A percentile compares a stretch with the other conserved stretches of the same genome.
phyloP scores from a whole-genome alignment of 2,113 vertebrate species.

The Uria lomvia region DNA sequence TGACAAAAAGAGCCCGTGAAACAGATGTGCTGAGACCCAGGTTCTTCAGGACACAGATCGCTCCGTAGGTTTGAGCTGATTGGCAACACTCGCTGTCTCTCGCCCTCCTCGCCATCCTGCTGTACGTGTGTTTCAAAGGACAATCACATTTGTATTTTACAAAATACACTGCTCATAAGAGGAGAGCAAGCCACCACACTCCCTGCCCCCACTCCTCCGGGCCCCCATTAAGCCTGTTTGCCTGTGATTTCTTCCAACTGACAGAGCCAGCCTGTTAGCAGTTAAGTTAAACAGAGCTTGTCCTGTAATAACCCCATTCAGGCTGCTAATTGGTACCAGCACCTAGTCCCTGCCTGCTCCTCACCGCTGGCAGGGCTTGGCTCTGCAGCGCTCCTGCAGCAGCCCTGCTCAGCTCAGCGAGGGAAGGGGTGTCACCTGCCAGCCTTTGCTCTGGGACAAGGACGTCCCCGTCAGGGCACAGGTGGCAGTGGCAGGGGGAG shows the following conservation, averaged over 20 bases:
- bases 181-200: not conserved
- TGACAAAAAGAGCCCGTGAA: not conserved
- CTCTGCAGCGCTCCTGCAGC: not conserved
- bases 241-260: constrained; percentile 64
- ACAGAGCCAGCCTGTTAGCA: constrained; percentile 65
- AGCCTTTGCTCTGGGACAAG: not conserved
- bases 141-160: constrained; percentile 49
- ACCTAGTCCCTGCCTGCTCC: constrained; percentile 40
- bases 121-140: not conserved
- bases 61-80: not conserved
- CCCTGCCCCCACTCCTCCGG: constrained; percentile 30
- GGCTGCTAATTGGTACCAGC: constrained; percentile 68
- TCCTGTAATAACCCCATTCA: constrained; percentile 70
- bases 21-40: not conserved
- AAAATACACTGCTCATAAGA: constrained; percentile 5
- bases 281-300: constrained; percentile 72
- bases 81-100: not conserved
- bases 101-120: not conserved
- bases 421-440: not conserved
- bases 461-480: not conserved
- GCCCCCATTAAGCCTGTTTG: constrained; percentile 58
- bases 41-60: not conserved
- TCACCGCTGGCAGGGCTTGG: not conserved
- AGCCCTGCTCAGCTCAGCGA: not conserved
- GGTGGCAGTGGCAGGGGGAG: not conserved